These are phyloP conservation scores for Drosophila takahashii DNA, from an alignment of 1,140 invertebrate genomes.

Conservation along the genomic window DNA sequence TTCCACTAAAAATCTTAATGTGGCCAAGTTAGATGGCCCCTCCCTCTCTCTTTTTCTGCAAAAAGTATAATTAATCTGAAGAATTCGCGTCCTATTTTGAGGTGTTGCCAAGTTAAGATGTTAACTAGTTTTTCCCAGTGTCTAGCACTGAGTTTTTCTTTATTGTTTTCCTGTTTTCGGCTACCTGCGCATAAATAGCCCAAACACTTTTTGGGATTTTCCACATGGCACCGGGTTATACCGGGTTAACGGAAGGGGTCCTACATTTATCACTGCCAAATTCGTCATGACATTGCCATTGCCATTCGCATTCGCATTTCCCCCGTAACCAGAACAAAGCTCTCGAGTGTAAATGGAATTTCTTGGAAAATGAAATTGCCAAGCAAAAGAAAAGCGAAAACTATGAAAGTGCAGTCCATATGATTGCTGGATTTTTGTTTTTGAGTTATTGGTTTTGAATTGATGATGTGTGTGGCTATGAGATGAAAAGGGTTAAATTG, in stretches of 20 bases:
- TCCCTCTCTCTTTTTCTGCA: no score
- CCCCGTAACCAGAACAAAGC: constrained; percentile 58
- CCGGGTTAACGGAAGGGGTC: constrained; percentile 51
- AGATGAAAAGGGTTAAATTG: constrained; percentile 13
- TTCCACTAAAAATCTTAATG: no score
- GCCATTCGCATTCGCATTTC: constrained; percentile 23
- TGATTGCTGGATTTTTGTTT: constrained; percentile 70
- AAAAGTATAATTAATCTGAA: neutral
- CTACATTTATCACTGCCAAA: constrained; percentile 80
- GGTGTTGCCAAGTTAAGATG: no score
- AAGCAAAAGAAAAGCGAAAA: constrained; percentile 26
- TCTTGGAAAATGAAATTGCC: constrained; percentile 71
- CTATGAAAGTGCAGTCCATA: constrained; percentile 64
- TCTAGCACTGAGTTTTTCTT: constrained; percentile 20
- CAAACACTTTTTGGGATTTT: constrained; percentile 75
- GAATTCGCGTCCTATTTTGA: neutral
- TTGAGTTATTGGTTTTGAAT: constrained; percentile 81
- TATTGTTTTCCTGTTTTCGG: constrained; percentile 52
- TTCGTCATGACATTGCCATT: constrained; percentile 67
- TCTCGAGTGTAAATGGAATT: constrained; percentile 78
- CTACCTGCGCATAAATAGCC: constrained; percentile 77
- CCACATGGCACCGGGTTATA: constrained; percentile 58
- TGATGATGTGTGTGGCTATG: constrained; percentile 57
- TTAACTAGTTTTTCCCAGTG: constrained; percentile 10
- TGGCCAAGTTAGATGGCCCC: no score